Evolutionary conservation across 1,140 invertebrate species (phyloP).

Genomic region (Drosophila bifasciata): DNA sequence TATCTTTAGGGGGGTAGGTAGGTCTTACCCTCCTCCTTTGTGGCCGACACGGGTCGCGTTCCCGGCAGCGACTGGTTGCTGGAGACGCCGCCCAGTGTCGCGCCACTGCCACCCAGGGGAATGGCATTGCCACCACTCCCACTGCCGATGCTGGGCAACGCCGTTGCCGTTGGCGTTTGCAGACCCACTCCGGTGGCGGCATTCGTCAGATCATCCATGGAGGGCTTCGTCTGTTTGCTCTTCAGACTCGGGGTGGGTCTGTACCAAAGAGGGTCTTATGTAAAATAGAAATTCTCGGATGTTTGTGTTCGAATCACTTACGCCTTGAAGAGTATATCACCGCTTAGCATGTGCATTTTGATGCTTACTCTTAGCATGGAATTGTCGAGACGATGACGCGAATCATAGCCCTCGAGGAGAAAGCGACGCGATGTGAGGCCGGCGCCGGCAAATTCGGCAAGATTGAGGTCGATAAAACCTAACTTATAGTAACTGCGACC

Average conservation of each 20-base stretch:
- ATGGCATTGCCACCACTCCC: conserved; percentile 60
- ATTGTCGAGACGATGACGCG: conserved; percentile 95
- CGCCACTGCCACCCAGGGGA: conserved; percentile 84
- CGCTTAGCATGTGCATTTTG: conserved; percentile 96
- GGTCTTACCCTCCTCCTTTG: conserved; percentile 87
- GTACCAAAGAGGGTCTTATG: too few relatives aligned
- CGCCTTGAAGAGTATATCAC: conserved; percentile 99
- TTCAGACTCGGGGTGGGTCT: conserved; percentile 89
- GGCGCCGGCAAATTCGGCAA: conserved; percentile 98
- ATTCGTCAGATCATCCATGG: conserved; percentile 71
- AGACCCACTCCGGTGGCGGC: conserved; percentile 83
- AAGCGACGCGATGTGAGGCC: conserved; percentile 93
- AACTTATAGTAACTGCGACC: conserved; percentile 97
- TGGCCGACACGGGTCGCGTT: conserved; percentile 66
- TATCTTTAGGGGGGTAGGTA: conserved; percentile 54
- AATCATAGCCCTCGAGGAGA: conserved; percentile 97
- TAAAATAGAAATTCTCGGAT: too few relatives aligned
- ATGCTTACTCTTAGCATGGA: conserved; percentile 96
- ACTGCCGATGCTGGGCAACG: conserved; percentile 60
- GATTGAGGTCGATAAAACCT: conserved; percentile 97
- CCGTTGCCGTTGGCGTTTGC: conserved; percentile 75
- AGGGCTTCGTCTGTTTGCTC: conserved; percentile 85
- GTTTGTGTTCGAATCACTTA: conserved; percentile 88
- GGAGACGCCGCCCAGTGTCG: conserved; percentile 63
- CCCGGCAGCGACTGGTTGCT: conserved; percentile 54